These are phyloP conservation scores for Drosophila kokeensis DNA, from an alignment of 2,888 invertebrate species.

Conservation along the genomic window DNA sequence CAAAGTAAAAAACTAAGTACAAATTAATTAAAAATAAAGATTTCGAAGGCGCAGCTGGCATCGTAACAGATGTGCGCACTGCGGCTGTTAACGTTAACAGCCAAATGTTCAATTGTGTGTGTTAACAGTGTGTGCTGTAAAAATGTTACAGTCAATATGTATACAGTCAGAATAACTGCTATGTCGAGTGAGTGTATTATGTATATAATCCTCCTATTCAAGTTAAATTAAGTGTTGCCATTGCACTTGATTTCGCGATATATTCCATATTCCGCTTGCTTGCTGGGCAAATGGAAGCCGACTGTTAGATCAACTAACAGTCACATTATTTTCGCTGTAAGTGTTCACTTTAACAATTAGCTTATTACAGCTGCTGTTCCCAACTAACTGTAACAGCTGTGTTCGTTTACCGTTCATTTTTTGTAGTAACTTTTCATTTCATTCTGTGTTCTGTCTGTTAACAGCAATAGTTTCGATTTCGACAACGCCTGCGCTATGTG, in stretches of 20 bases:
- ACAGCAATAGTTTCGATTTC: constrained; percentile 8
- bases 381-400: not conserved
- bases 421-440: constrained; percentile 1
- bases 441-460: constrained; percentile 2
- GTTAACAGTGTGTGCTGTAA: constrained; percentile 3
- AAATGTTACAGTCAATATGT: not conserved
- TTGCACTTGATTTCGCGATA: not conserved
- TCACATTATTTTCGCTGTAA: not conserved
- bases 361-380: not conserved
- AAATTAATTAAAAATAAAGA: constrained; percentile 10
- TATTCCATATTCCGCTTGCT: not conserved
- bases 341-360: not conserved
- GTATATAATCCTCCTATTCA: not conserved
- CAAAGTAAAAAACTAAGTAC: constrained; percentile 21
- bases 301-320: not conserved
- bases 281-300: too few relatives aligned
- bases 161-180: not conserved
- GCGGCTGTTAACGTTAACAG: constrained; percentile 14
- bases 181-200: not conserved
- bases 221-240: not conserved
- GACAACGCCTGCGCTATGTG: constrained; percentile 41
- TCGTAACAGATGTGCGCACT: not conserved
- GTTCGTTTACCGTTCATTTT: not conserved
- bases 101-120: constrained; percentile 1
- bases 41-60: constrained; percentile 26